Percentiles rank a stretch among this genome's conserved stretches.
Conservation (phyloP, 2,797 vertebrate genomes). For the Coilia nasus region DNA sequence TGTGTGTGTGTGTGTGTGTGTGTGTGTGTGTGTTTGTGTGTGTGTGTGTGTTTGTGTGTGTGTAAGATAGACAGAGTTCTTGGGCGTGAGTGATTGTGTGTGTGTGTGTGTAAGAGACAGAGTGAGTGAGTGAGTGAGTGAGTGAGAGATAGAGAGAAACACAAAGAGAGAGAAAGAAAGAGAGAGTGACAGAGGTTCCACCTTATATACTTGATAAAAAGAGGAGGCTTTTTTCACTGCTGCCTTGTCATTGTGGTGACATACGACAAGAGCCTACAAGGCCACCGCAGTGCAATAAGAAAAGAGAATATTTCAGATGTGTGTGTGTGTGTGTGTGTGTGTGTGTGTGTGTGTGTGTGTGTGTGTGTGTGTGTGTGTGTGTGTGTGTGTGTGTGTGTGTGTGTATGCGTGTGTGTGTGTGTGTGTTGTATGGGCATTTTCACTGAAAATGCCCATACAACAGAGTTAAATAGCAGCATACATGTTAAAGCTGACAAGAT, state of each 20-base stretch:
- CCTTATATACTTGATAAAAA: conserved; percentile 50
- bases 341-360: background rate
- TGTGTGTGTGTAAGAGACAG: conserved; percentile 20
- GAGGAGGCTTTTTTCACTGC: conserved; percentile 44
- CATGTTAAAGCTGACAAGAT: no score
- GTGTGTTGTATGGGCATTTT: no score
- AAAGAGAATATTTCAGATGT: conserved; percentile 11
- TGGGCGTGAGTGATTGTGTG: conserved; percentile 14
- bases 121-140: background rate
- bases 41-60: no score
- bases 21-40: no score
- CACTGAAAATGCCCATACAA: no score
- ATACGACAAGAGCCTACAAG: background rate
- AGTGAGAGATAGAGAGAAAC: conserved; percentile 25
- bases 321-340: no score
- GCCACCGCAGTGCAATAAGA: conserved; percentile 17
- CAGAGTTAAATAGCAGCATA: background rate
- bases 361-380: background rate
- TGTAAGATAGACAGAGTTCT: background rate
- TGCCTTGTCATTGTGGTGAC: conserved; percentile 49
- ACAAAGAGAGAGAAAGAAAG: conserved; percentile 28
- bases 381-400: background rate
- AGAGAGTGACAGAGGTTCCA: conserved; percentile 23
- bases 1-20: background rate
- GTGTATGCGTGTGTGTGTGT: no score